phyloP scores from a whole-genome alignment of 2,797 vertebrate species.

The Threskiornis aethiopicus region DNA sequence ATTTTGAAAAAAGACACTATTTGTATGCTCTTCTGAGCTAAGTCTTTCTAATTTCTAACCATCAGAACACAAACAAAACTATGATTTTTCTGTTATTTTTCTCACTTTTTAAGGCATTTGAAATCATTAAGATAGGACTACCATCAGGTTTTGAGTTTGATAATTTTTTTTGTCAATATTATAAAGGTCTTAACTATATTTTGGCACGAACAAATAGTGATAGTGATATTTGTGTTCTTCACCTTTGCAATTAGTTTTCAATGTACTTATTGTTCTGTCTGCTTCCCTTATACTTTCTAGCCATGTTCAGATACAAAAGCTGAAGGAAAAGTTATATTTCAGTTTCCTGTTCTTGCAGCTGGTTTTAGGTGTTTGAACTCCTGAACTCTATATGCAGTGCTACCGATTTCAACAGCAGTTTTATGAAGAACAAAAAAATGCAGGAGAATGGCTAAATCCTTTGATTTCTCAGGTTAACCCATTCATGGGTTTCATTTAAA shows the following conservation, averaged over 20 bases:
- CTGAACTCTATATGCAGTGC: fast-evolving
- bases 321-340: neutral
- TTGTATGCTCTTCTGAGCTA: neutral
- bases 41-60: neutral
- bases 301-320: neutral
- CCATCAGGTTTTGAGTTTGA: neutral
- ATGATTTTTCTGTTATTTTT: neutral
- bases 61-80: neutral
- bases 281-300: neutral
- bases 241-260: neutral
- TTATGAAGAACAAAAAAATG: neutral
- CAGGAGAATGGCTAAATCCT: neutral
- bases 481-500: neutral
- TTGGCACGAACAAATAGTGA: neutral
- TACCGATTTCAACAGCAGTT: neutral
- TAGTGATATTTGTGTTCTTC: neutral
- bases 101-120: neutral
- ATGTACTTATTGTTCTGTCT: neutral
- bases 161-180: neutral
- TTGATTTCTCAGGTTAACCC: neutral
- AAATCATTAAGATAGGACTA: neutral
- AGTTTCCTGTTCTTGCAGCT: neutral
- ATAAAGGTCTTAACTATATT: neutral
- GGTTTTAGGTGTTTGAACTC: neutral
- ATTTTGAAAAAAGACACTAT: neutral